Evolutionary conservation across 2,113 vertebrate species (phyloP), one percentile per base, ranked within the genome.

Genomic region (Cryptomyrus ogoouensis): DNA sequence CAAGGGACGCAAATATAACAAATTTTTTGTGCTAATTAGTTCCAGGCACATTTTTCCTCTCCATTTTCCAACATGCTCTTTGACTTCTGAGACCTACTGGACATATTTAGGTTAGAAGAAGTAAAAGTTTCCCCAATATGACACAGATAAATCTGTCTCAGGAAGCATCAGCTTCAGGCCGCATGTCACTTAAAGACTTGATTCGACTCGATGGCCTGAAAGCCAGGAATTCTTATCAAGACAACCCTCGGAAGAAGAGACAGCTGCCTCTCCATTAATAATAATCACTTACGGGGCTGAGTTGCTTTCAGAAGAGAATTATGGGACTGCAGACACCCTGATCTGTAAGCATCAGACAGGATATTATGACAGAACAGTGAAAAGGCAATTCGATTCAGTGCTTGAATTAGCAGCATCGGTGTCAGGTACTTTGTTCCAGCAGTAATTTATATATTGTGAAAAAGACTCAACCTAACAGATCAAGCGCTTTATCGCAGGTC

Each of bases 41-140:
- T 42, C 74, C 74, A 42, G 35, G 31, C 74, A 39, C 35, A 80
- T 80, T 42, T 77, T 80, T 42, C 74, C 74, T 86, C 46, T 50
- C 83, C 44, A 12, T n/a, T n/a, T 50, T 49, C 44, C 83, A 47
- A 47, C 44, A 86, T 4, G 44, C 21, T 50, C 47, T 92, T 90
- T 87, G 49, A 62, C 24, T 6, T 90, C 87, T 53, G 89, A 42
- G 89, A 86, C 84, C 31, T 47, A 88, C 85, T 90, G 91, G 85
- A 53, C 88, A 66, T 27, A 85, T 56, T 46, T 44, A 7, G 89
- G 50, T 13, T 46, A 10, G 89, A 27, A 50, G 24, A 86, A 86
- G 3, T 47, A n/a, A 44, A 39, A 21, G 83, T 44, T 84, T 47
- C 44, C 46, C 7, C 21, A 10, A 27, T 49, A 10, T 49, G 44